A percentile compares a stretch with the other conserved stretches of the same genome.
Conservation (phyloP, 2,888 invertebrate genomes). For the Phrixothrix hirtus region DNA sequence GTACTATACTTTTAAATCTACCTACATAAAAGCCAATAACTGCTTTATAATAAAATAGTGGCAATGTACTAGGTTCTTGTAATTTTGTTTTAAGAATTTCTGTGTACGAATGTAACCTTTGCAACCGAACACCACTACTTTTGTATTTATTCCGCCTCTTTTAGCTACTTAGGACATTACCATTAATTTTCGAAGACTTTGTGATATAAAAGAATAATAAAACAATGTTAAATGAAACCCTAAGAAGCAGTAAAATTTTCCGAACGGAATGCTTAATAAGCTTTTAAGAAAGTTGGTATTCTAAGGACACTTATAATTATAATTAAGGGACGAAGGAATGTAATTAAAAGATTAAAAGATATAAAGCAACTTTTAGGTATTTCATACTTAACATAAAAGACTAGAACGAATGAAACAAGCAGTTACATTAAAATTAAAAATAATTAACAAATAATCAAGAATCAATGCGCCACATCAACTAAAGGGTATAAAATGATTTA, state of each 20-base stretch:
- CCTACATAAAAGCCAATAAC: no score
- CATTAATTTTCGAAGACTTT: background rate
- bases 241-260: constrained; percentile 3
- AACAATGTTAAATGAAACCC: background rate
- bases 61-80: no score
- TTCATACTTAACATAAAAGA: constrained; percentile 4
- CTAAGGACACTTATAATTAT: constrained; percentile 10
- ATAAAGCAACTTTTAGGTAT: constrained; percentile 6
- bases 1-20: no score
- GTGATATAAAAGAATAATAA: background rate
- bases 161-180: background rate
- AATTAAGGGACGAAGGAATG: constrained; percentile 5
- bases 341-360: constrained; percentile 7
- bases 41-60: no score
- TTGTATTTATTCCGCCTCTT: no score
- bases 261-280: constrained; percentile 4
- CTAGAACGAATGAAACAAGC: constrained; percentile 4
- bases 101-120: no score
- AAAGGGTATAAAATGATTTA: no score
- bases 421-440: constrained; percentile 4
- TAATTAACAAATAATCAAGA: no score
- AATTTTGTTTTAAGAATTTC: no score
- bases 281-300: constrained; percentile 1
- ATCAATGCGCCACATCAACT: no score
- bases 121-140: no score